A percentile compares a stretch with the other conserved stretches of the same genome.
These are phyloP conservation scores for Sitophilus oryzae DNA, from an alignment of 1,140 invertebrate genomes.

Conservation along the genomic window DNA sequence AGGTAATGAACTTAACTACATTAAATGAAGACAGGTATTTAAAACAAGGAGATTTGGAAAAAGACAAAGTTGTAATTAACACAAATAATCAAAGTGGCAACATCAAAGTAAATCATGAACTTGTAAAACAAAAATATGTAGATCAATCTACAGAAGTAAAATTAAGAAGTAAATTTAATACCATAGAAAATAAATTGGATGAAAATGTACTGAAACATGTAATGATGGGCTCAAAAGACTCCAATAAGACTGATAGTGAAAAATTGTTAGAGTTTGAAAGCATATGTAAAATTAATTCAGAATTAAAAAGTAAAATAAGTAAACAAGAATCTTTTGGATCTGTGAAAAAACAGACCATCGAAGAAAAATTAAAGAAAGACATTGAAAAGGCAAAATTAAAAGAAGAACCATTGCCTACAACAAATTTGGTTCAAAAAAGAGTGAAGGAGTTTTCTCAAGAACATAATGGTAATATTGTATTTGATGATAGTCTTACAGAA, in stretches of 20 bases:
- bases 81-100: too few species aligned
- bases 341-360: neutral
- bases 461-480: too few species aligned
- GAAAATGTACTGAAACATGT: conserved; percentile 6
- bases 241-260: conserved; percentile 21
- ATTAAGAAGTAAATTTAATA: neutral
- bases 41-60: too few species aligned
- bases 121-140: neutral
- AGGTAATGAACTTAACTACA: too few species aligned
- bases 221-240: conserved; percentile 14
- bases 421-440: conserved; percentile 13
- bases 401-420: conserved; percentile 2
- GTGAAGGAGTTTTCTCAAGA: conserved; percentile 15
- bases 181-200: neutral
- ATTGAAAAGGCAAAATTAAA: neutral
- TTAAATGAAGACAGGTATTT: too few species aligned
- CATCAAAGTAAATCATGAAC: too few species aligned
- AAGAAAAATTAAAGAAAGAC: neutral
- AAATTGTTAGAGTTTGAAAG: conserved; percentile 17
- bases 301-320: conserved; percentile 16
- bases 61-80: too few species aligned
- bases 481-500: too few species aligned
- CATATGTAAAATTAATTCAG: conserved; percentile 11
- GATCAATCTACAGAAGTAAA: neutral
- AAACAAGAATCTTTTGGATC: conserved; percentile 11